Percentiles rank a stretch among this genome's conserved stretches.
Evolutionary conservation across 2,113 vertebrate genomes (phyloP).

Genomic region (Nanorana parkeri): DNA sequence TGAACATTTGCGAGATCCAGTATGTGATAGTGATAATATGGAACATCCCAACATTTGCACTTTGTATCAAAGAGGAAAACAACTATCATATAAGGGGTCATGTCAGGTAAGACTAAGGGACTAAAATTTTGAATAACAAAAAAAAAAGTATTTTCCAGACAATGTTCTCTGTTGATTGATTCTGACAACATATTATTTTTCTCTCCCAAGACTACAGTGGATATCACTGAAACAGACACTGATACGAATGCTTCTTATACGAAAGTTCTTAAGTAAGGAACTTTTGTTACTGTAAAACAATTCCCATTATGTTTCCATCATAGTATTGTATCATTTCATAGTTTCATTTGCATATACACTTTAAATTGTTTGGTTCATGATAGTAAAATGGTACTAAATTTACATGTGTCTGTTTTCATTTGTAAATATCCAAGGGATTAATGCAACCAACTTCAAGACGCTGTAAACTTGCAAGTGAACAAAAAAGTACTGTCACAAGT

Average conservation of each 20-base stretch:
- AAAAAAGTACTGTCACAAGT: too few species aligned
- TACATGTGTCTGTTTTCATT: slow-evolving; percentile 30
- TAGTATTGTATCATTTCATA: slow-evolving; percentile 34
- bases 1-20: slow-evolving; percentile 84
- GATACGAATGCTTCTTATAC: slow-evolving; percentile 15
- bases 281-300: slow-evolving; percentile 36
- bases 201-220: slow-evolving; percentile 44
- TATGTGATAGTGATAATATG: slow-evolving; percentile 87
- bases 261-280: slow-evolving; percentile 48
- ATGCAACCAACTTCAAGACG: slow-evolving; percentile 21
- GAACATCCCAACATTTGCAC: slow-evolving; percentile 85
- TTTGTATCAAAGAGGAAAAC: slow-evolving; percentile 89
- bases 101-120: slow-evolving; percentile 84
- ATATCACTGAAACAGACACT: slow-evolving; percentile 43
- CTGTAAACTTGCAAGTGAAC: too few species aligned
- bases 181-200: slow-evolving; percentile 38
- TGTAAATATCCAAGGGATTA: neutral
- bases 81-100: slow-evolving; percentile 86
- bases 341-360: neutral
- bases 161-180: neutral
- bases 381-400: slow-evolving; percentile 1
- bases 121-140: neutral
- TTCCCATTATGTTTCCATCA: slow-evolving; percentile 28
- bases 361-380: neutral
- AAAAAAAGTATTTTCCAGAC: neutral